Percentiles rank a stretch among this genome's conserved stretches.
Evolutionary conservation across 2,113 vertebrate species (phyloP).

Genomic region (Ibidorhyncha struthersii): DNA sequence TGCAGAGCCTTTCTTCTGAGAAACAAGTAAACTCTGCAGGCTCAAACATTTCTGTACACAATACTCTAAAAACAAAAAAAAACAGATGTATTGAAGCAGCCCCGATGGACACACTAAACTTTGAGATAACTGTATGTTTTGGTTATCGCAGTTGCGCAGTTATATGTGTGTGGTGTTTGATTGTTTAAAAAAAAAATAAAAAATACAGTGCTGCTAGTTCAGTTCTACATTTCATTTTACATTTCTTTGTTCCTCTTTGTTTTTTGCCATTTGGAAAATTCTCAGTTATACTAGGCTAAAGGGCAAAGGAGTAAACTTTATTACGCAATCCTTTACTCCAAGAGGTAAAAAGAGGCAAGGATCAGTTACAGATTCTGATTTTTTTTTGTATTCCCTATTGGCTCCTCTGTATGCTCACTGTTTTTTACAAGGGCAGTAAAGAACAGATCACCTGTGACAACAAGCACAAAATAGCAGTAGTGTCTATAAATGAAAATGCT

Average conservation of each 20-base stretch:
- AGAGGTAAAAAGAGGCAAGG: not conserved
- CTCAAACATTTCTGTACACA: conserved; percentile 13
- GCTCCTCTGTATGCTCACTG: not conserved
- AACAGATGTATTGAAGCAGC: not conserved
- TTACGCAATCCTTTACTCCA: not conserved
- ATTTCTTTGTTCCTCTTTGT: not conserved
- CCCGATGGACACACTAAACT: not conserved
- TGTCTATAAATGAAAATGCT: not conserved
- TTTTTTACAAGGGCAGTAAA: not conserved
- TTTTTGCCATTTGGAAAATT: not conserved
- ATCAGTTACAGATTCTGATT: not conserved
- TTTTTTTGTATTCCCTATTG: not conserved
- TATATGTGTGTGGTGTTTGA: not conserved
- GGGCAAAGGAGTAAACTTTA: not conserved
- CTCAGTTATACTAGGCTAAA: not conserved
- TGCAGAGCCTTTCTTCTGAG: conserved; percentile 57
- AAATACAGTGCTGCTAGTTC: not conserved
- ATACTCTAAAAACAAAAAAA: conserved; percentile 29
- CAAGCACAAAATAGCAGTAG: not conserved
- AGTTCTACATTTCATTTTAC: not conserved
- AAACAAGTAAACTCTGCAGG: conserved; percentile 52
- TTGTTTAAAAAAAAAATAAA: not conserved
- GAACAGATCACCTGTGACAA: not conserved
- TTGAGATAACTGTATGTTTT: not conserved
- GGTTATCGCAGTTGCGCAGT: not conserved